Evolutionary conservation across 2,797 vertebrate species (phyloP).

Genomic region (Pangasius sanitwongsei): DNA sequence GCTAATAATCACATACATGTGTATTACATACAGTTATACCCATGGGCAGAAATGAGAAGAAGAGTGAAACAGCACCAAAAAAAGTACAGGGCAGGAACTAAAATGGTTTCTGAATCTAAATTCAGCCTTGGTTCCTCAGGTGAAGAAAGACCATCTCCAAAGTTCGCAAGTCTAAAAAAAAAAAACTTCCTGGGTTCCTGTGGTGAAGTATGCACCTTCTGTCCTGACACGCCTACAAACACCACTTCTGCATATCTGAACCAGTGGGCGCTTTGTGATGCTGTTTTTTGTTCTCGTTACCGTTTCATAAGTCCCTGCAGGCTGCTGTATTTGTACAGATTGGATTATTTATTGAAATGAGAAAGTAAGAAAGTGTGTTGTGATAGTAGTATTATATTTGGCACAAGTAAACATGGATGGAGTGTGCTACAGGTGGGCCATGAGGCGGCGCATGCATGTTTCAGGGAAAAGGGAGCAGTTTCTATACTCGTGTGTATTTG

Average conservation of each 20-base stretch:
- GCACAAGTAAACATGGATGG: constrained; percentile 56
- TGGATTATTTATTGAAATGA: constrained; percentile 47
- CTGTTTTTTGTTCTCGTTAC: constrained; percentile 32
- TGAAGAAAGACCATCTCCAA: background rate
- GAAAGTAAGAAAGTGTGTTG: constrained; percentile 26
- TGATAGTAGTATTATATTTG: constrained; percentile 29
- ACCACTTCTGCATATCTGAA: constrained; percentile 1
- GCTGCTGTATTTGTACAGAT: constrained; percentile 44
- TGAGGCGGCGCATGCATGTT: background rate
- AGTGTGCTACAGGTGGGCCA: constrained; percentile 57
- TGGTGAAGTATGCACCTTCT: constrained; percentile 23
- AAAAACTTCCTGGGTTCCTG: constrained; percentile 6
- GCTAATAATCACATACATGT: background rate
- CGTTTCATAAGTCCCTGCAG: background rate
- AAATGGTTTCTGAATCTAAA: background rate
- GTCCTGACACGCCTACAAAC: constrained; percentile 27
- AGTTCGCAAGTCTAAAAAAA: background rate
- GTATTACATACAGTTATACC: background rate
- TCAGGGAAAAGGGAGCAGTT: constrained; percentile 30
- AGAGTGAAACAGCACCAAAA: background rate
- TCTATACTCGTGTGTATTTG: constrained; percentile 36
- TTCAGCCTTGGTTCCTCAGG: background rate
- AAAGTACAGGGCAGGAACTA: background rate
- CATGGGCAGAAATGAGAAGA: background rate
- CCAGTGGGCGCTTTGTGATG: background rate